Conservation (phyloP, 2,888 invertebrate genomes). For the Copidosoma aretas region DNA sequence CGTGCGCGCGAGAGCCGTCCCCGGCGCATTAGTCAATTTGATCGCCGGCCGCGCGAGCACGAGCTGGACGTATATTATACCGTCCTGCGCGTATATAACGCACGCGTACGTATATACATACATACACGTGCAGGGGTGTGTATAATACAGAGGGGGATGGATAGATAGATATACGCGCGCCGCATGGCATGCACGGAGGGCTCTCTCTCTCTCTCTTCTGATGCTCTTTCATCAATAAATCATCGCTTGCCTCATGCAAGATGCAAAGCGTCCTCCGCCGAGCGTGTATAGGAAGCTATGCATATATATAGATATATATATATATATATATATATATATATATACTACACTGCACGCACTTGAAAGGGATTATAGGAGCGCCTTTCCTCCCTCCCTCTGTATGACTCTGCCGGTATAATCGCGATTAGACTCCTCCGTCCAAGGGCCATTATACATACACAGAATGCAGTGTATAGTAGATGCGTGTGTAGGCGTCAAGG, state of each 20-base stretch:
- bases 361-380: slow-evolving; percentile 10
- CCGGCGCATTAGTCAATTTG: slow-evolving; percentile 31
- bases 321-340: too few species aligned
- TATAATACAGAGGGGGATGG: background rate
- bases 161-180: too few species aligned
- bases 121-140: too few species aligned
- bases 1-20: background rate
- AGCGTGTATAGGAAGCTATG: too few species aligned
- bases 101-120: too few species aligned
- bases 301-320: too few species aligned
- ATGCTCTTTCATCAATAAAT: slow-evolving; percentile 37
- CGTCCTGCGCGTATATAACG: too few species aligned
- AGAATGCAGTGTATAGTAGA: too few species aligned
- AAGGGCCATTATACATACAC: background rate
- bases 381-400: background rate
- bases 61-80: background rate
- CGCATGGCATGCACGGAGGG: background rate
- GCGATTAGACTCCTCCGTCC: slow-evolving; percentile 40
- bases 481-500: background rate
- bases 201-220: background rate
- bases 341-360: background rate
- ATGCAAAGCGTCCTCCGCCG: slow-evolving; percentile 27
- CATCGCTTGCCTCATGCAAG: slow-evolving; percentile 36
- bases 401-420: slow-evolving; percentile 20
- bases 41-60: background rate